Conservation (phyloP, 2,797 vertebrate genomes). For the Labroides dimidiatus region DNA sequence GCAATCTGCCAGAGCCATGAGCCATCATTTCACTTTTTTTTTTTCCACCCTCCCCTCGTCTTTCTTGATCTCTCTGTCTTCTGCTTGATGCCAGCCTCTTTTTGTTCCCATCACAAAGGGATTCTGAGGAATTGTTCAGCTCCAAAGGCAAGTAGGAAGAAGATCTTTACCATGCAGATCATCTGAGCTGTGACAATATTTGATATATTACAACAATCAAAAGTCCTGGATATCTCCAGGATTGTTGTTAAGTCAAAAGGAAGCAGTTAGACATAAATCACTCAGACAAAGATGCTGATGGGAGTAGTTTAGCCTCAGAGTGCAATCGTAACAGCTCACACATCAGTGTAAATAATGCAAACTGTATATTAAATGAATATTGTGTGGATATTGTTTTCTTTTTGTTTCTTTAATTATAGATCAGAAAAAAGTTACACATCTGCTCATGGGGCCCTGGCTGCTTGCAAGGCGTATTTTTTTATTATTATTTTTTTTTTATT, state of each 20-base stretch:
- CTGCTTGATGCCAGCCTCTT: slow-evolving; percentile 59
- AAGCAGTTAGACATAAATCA: slow-evolving; percentile 48
- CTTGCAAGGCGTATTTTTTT: slow-evolving; percentile 3
- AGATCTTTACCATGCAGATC: slow-evolving; percentile 51
- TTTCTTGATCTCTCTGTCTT: slow-evolving; percentile 54
- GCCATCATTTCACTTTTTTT: slow-evolving; percentile 60
- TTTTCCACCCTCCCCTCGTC: background rate
- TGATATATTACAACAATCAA: slow-evolving; percentile 46
- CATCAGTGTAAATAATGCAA: slow-evolving; percentile 29
- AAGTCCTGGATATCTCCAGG: slow-evolving; percentile 29
- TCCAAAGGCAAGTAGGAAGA: slow-evolving; percentile 40
- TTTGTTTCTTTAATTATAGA: slow-evolving; percentile 36
- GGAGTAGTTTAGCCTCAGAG: slow-evolving; percentile 24
- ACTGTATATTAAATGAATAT: slow-evolving; percentile 25
- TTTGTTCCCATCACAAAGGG: slow-evolving; percentile 70
- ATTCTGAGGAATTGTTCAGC: slow-evolving; percentile 63
- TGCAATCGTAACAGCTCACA: slow-evolving; percentile 32
- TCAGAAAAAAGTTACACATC: background rate
- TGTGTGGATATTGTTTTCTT: slow-evolving; percentile 32
- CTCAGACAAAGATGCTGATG: slow-evolving; percentile 50
- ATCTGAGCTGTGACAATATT: slow-evolving; percentile 43
- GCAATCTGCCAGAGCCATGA: slow-evolving; percentile 75
- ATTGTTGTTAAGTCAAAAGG: slow-evolving; percentile 40
- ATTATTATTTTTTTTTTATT: too few species aligned
- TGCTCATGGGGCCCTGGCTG: slow-evolving; percentile 11